Base-by-base conservation (phyloP, 2,113 vertebrate genomes). In the Pelvicachromis taeniatus region DNA sequence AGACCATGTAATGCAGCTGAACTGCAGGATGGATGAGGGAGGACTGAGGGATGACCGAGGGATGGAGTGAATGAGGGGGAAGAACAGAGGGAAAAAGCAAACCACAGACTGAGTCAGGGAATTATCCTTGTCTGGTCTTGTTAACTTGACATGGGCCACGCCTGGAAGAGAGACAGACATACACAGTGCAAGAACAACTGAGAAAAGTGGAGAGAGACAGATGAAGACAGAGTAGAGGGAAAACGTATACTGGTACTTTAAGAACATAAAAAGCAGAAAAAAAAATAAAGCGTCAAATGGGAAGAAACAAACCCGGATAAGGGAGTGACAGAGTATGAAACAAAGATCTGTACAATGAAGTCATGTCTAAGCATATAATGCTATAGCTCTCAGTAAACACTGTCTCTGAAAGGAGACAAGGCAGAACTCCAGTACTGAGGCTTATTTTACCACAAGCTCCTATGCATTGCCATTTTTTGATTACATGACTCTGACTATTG, bases 31-130 rank as follows among this genome's bases (percentile, higher is more conserved):
- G 88, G 70, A 92, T 82, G 73, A 88, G 78, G 77, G 81, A 77
- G 78, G 77, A 91, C 79, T 33, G 70, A 89, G 61, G 86, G 86
- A 93, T 87, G 81, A 91, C 80, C 80, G 82, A 91, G 78, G 65
- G 86, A 90, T 70, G 52, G 79, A 89, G 83, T 45, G 26, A 89
- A 73, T 85, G 77, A 73, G 40, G 56, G 70, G 80, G 78, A 82
- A 84, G 83, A 88, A 68, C 48, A 88, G 89, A 82, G 85, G 73
- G 86, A 85, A 63, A 88, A 87, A 91, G 86, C 80, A 89, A 93
- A 94, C 93, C 92, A 84, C 93, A 92, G 85, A 92, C 80, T 92
- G 89, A 94, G 93, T 92, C 91, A 81, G 92, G 89, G 90, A 94
- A 93, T 95, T 94, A 95, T 93, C 87, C 91, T 54, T 93, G 94